Evolutionary conservation across 2,113 vertebrate genomes (phyloP).

Genomic region (Petaurus breviceps): DNA sequence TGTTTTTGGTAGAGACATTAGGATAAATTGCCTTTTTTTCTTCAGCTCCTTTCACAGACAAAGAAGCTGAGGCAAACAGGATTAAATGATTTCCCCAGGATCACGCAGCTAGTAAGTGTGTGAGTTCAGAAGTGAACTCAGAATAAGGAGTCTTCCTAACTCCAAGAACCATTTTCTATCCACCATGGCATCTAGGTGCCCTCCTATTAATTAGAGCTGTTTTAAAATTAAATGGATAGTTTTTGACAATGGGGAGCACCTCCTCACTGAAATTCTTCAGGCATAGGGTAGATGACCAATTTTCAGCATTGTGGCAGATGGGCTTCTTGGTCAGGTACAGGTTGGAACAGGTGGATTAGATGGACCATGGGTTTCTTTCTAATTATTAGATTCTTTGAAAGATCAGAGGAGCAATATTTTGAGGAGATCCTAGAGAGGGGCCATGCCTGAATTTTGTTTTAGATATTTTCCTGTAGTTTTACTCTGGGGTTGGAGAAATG

Average conservation of each 20-base stretch:
- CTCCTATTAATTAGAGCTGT: not conserved
- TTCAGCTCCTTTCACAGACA: not conserved
- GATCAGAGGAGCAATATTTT: not conserved
- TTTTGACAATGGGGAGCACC: not conserved
- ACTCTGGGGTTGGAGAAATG: not conserved
- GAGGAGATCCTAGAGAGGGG: not conserved
- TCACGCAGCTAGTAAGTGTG: not conserved
- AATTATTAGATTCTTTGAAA: not conserved
- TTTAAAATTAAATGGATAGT: not conserved
- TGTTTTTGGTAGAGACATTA: not conserved
- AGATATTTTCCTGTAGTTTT: not conserved
- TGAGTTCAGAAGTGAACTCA: not conserved
- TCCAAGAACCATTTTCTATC: too few relatives aligned
- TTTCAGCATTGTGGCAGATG: not conserved
- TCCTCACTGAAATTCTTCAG: not conserved
- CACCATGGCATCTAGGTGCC: not conserved
- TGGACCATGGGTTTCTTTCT: not conserved
- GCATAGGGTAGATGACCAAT: not conserved
- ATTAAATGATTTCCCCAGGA: not conserved
- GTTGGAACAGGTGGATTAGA: not conserved
- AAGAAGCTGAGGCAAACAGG: not conserved
- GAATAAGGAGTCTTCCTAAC: not conserved
- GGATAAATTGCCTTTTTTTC: not conserved
- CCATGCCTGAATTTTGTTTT: not conserved
- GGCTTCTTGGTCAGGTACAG: not conserved